Percentiles rank a stretch among this genome's conserved stretches.
Evolutionary conservation across 2,797 vertebrate species (phyloP).

Genomic region (Caiman crocodilus): DNA sequence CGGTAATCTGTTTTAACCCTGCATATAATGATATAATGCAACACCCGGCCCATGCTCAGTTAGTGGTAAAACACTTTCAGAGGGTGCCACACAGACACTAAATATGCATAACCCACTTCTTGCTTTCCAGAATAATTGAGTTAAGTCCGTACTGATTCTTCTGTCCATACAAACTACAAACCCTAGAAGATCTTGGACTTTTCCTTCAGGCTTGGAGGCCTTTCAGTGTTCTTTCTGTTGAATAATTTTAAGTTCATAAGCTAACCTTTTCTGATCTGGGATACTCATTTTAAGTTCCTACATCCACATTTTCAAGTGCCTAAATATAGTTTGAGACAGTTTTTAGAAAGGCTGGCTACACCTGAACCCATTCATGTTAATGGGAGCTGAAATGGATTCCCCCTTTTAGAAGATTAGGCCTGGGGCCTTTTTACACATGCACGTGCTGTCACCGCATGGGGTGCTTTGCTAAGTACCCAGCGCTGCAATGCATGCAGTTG

Average conservation of each 20-base stretch:
- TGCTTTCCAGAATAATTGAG: neutral
- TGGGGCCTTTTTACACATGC: too few relatives aligned
- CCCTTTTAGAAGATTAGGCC: neutral
- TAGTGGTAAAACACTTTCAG: conserved; percentile 33
- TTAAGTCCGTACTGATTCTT: neutral
- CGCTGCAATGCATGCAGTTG: too few relatives aligned
- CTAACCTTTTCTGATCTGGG: neutral
- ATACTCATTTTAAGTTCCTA: neutral
- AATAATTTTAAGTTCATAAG: neutral
- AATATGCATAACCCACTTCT: conserved; percentile 9
- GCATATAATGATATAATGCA: conserved; percentile 51
- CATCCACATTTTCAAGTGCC: neutral
- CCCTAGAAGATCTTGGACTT: neutral
- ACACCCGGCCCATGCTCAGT: conserved; percentile 23
- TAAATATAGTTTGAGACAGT: neutral
- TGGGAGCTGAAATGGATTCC: neutral
- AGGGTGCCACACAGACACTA: conserved; percentile 11
- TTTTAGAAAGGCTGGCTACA: neutral
- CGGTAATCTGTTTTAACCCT: conserved; percentile 68
- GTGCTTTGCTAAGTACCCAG: too few relatives aligned
- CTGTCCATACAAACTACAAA: neutral
- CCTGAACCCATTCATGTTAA: neutral
- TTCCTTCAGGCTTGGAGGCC: neutral
- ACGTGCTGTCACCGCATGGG: too few relatives aligned
- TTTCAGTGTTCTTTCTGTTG: neutral